Evolutionary conservation across 2,888 invertebrate species (phyloP), one percentile per base, ranked within the genome.

Genomic region (Criorhina ranunculi): DNA sequence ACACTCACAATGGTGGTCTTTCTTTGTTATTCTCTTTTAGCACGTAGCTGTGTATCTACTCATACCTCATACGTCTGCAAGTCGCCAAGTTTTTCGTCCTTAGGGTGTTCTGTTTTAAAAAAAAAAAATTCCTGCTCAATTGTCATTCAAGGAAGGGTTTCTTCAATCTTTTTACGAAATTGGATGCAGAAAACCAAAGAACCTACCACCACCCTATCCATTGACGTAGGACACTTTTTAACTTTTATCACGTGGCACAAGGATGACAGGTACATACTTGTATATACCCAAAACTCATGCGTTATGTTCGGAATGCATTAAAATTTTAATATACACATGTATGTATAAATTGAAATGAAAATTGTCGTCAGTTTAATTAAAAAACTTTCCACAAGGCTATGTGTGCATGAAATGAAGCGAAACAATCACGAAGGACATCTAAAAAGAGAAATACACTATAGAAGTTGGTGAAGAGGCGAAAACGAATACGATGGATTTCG

Each of bases 91-190:
- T 35, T 51, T 29, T 53, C 24, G 24, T 24, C 24, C 24, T 24
- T 24, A 24, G 24, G 24, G 24, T 1, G 24, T 24, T 24, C 4
- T 24, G 1, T 24, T 24, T 4, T 24, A 3, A 4, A 3, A 64
- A 57, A n/a, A n/a, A 8, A 64, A 57, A 42, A 66, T 44, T 66
- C 73, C 57, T 79, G 72, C 64, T 59, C 64, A 79, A 79, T 79
- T 64, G 64, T 40, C 72, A 72, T 51, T 59, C 57, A 57, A 33
- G n/a, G 70, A 33, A 49, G 49, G 19, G 19, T 42, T 24, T 24
- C 2, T 24, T 24, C 2, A 24, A 24, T 24, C 24, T 46, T 46
- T 46, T 35, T 24, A 11, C 11, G 5, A 19, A 19, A 35, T 49
- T 42, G 35, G 17, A 49, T 33, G 4, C 35, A 49, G 15, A 8